Base-by-base conservation (phyloP, 2,797 vertebrate species). In the Poliocrania exsul region DNA sequence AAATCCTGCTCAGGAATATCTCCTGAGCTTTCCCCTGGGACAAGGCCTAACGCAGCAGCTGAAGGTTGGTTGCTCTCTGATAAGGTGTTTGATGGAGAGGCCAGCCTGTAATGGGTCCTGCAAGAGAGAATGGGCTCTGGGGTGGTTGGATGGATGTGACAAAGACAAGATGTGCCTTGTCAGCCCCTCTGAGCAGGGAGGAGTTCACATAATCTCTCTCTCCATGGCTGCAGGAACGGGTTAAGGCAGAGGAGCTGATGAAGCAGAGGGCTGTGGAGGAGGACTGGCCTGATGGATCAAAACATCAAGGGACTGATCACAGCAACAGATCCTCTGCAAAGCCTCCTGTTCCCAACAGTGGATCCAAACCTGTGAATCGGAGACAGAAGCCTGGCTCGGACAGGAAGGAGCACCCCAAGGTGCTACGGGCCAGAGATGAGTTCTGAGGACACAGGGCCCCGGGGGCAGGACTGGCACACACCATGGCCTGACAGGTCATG, bases 231-330 rank as follows among this genome's bases (percentile, higher is more conserved):
- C 95, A 99, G 99, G 99, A 99, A 77, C 98, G 99, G 85, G 97
- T 98, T 83, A 98, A 99, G 94, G 99, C 98, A 10, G 98, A 99
- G 91, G 95, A 97, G 8, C 82, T 98, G 11, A 97, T 98, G 72
- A 94, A 98, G 42, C 98, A 82, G 87, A 97, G 96, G 67, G 95
- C 92, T 92, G 91, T 2, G 96, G 96, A 91, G 95, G 81, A 92
- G 19, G 90, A 95, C 12, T 73, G 51, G 82, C 20, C 58, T 42
- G 86, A 44, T 25, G 77, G 80, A 46, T 62, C 61, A 10, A 78
- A 91, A 25, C 46, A 4, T 13, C 81, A 56, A 14, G 42, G 86
- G 54, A 5, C 80, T 35, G 65, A 46, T 78, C 16, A 10, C 40
- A 79, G 81, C 9, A 61, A 81, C 75, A 96, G 92, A 51, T 74